Evolutionary conservation across 1,140 invertebrate species (phyloP).

Genomic region (Trichomalopsis sarcophagae): DNA sequence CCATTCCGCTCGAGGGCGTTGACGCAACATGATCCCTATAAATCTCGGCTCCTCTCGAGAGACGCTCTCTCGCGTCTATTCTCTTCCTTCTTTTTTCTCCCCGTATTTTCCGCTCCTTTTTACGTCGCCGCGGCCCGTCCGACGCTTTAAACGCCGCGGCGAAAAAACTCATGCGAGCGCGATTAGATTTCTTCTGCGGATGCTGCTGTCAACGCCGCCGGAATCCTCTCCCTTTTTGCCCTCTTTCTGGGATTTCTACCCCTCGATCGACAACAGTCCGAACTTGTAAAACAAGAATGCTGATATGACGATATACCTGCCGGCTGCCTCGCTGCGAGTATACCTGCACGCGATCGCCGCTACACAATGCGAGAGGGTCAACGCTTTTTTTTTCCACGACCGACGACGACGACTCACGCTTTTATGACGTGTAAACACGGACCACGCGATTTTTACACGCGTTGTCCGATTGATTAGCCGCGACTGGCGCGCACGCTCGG

Average conservation of each 20-base stretch:
- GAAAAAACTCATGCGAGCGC: background rate
- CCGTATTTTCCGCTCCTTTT: background rate
- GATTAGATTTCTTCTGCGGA: background rate
- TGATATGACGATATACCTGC: slow-evolving; percentile 3
- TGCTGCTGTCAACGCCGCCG: too few species aligned
- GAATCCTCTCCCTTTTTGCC: background rate
- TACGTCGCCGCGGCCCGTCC: background rate
- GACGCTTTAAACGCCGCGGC: background rate
- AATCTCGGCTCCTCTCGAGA: background rate
- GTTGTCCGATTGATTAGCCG: background rate
- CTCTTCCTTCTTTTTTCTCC: background rate
- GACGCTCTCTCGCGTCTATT: background rate
- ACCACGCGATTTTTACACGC: background rate
- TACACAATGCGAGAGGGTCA: background rate
- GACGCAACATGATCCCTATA: slow-evolving; percentile 3
- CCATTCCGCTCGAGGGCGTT: background rate
- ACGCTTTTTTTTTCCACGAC: background rate
- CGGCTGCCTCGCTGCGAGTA: background rate
- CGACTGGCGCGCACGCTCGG: background rate
- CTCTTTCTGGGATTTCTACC: background rate
- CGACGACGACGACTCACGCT: too few species aligned
- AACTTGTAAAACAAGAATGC: background rate
- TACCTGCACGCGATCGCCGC: background rate
- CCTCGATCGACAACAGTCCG: background rate
- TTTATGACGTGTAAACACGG: too few species aligned